Conservation (phyloP, 2,797 vertebrate genomes). For the Pseudochirops cupreus region DNA sequence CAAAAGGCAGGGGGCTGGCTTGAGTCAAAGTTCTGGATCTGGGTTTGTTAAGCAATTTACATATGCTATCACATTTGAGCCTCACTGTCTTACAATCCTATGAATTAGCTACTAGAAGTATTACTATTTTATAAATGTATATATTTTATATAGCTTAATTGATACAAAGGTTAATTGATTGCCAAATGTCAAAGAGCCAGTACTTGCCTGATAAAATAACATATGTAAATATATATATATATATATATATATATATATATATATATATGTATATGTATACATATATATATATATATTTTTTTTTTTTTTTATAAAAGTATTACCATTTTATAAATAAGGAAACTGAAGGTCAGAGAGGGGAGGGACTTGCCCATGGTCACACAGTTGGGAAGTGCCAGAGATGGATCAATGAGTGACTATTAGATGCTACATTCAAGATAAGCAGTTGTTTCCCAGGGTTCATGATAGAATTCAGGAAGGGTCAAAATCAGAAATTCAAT, state of each 20-base stretch:
- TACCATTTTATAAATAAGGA: background rate
- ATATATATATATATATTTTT: too few relatives aligned
- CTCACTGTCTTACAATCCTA: background rate
- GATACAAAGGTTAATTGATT: too few relatives aligned
- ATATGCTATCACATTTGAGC: background rate
- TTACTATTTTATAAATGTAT: too few relatives aligned
- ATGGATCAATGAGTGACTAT: background rate
- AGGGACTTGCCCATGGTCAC: background rate
- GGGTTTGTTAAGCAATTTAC: background rate
- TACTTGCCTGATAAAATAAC: too few relatives aligned
- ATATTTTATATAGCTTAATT: too few relatives aligned
- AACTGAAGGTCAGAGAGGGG: background rate
- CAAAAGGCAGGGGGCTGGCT: background rate
- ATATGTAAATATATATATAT: too few relatives aligned
- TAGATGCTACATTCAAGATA: constrained; percentile 23
- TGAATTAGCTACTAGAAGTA: background rate
- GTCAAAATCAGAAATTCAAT: constrained; percentile 49
- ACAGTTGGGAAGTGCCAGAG: background rate
- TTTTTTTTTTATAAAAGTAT: too few relatives aligned
- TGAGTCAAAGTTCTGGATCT: too few relatives aligned
- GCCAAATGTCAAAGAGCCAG: too few relatives aligned
- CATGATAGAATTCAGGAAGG: background rate
- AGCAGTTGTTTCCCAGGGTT: constrained; percentile 52
- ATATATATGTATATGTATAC: too few relatives aligned
- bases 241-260: too few relatives aligned